Conservation (phyloP, 2,888 invertebrate species). For the Eugnorisma glareosa region DNA sequence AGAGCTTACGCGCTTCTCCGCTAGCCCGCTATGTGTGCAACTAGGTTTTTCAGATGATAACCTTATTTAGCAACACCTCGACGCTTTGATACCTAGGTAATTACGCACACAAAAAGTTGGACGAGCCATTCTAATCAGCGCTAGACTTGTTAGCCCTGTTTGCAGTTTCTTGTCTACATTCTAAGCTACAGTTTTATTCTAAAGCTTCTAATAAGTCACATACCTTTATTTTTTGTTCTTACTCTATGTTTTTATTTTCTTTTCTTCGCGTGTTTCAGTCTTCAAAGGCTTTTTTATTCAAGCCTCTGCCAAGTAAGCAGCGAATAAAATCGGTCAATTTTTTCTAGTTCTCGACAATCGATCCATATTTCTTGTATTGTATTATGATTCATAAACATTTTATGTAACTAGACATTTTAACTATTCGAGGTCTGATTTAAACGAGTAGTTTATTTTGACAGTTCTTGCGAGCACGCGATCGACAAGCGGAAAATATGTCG, state of each 20-base stretch:
- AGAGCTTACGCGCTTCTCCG: slow-evolving; percentile 76
- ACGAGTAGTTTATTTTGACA: slow-evolving; percentile 45
- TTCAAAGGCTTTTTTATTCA: slow-evolving; percentile 29
- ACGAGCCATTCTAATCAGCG: slow-evolving; percentile 43
- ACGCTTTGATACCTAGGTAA: slow-evolving; percentile 58
- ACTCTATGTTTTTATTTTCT: neutral
- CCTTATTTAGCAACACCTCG: slow-evolving; percentile 74
- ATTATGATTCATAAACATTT: slow-evolving; percentile 30
- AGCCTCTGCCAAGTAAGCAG: slow-evolving; percentile 16
- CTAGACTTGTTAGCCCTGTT: slow-evolving; percentile 11
- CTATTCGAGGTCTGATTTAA: slow-evolving; percentile 32
- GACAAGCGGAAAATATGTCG: slow-evolving; percentile 44
- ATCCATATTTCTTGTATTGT: slow-evolving; percentile 31
- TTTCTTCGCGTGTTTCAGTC: slow-evolving; percentile 27
- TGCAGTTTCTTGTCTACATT: slow-evolving; percentile 27
- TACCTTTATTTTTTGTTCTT: slow-evolving; percentile 10
- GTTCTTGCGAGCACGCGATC: slow-evolving; percentile 48
- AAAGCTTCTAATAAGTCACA: slow-evolving; percentile 3
- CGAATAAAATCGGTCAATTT: slow-evolving; percentile 40
- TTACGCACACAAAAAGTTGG: slow-evolving; percentile 52
- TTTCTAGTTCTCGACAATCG: slow-evolving; percentile 9
- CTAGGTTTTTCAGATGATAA: slow-evolving; percentile 80
- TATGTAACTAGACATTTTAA: slow-evolving; percentile 22
- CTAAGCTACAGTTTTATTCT: slow-evolving; percentile 13
- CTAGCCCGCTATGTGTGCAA: slow-evolving; percentile 78